Evolutionary conservation across 2,888 invertebrate genomes (phyloP).

Genomic region (Clitarchus hookeri): DNA sequence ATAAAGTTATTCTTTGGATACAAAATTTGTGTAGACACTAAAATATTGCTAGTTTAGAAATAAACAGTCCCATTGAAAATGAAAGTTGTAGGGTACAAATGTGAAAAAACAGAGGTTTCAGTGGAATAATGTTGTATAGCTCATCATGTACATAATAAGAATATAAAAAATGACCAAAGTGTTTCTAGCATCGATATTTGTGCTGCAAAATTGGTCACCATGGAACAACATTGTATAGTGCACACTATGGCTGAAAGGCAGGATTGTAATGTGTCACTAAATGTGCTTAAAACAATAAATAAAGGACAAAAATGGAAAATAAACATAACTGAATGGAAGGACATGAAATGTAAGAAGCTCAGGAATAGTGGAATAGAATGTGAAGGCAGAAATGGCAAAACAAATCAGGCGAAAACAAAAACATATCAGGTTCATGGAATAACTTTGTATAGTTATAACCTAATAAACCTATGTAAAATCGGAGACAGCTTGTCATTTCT

Average conservation of each 20-base stretch:
- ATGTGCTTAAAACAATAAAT: neutral
- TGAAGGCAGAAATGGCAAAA: slow-evolving; percentile 5
- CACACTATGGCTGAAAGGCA: neutral
- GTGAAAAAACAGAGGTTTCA: neutral
- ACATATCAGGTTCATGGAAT: neutral
- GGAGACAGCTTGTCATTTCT: neutral
- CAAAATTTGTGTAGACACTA: no score
- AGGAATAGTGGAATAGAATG: slow-evolving; percentile 10
- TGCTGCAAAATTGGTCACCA: neutral
- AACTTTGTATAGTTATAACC: neutral
- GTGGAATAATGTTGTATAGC: slow-evolving; percentile 10
- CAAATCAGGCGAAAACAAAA: neutral
- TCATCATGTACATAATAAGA: neutral
- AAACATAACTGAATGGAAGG: neutral
- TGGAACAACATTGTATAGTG: slow-evolving; percentile 12
- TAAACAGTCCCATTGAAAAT: no score
- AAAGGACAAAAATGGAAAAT: neutral
- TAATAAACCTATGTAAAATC: neutral
- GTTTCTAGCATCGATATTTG: neutral
- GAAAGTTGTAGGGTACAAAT: neutral
- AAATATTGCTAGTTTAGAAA: no score
- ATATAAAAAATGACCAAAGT: neutral
- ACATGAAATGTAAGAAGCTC: slow-evolving; percentile 5
- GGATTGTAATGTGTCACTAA: neutral
- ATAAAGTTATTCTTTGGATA: no score